Evolutionary conservation across 2,888 invertebrate genomes (phyloP), one percentile per base, ranked within the genome.

Genomic region (Acrobasis repandana): DNA sequence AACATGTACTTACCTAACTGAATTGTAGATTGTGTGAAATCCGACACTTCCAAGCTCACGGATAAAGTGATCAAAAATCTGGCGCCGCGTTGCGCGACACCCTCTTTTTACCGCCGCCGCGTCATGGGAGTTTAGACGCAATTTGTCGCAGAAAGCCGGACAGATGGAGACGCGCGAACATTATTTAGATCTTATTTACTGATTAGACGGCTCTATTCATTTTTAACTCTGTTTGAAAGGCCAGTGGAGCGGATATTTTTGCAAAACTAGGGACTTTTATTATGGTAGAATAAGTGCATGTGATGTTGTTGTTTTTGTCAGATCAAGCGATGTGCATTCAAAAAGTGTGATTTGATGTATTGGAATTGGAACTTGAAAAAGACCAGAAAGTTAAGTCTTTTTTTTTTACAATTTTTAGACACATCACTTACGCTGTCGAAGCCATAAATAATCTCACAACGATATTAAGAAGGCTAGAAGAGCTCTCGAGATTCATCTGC

Each of bases 91-190:
- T 18, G 20, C 16, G 48, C 47, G 18, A 51, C 58, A 46, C 62
- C 65, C 60, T 62, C 67, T 47, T 28, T 36, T 28, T 33, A 48
- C 15, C 47, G 63, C 38, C 63, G 20, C 59, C 51, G 57, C 57
- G 59, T 59, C 47, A 77, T 73, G 87, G 88, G 88, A 86, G 76
- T 89, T 88, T 88, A 88, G 86, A 89, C 76, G 83, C 89, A 90
- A 90, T 90, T 90, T 88, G 89, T 86, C 77, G 79, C 77, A 75
- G 67, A 68, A 66, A 65, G 72, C 75, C 76, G 74, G 83, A 79
- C 83, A 81, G 85, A 84, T 83, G 78, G 73, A 67, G 62, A 66
- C 66, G 71, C 74, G 79, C 75, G 78, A 81, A 77, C 73, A 74
- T 68, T 70, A 74, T 81, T 80, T 73, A 81, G 85, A 88, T 86